Conservation (phyloP, 1,140 invertebrate species). For the Delia radicum region DNA sequence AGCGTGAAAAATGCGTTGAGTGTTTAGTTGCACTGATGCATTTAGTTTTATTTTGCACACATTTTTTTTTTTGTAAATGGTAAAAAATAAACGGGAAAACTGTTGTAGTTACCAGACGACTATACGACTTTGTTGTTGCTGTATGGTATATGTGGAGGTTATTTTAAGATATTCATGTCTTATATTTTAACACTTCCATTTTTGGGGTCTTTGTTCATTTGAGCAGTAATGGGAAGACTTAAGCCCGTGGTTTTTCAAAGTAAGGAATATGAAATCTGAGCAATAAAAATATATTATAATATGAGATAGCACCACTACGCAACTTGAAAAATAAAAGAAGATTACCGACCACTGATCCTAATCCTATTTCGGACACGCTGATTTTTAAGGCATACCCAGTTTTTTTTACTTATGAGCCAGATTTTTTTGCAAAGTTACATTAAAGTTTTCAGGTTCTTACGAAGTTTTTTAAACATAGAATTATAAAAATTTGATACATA, state of each 20-base stretch:
- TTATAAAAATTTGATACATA: too few species aligned
- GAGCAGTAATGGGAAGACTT: not conserved
- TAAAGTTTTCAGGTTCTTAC: too few species aligned
- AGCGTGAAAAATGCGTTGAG: slow-evolving; percentile 20
- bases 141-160: not conserved
- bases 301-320: too few species aligned
- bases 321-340: too few species aligned
- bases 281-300: too few species aligned
- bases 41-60: slow-evolving; percentile 5
- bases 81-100: not conserved
- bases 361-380: too few species aligned
- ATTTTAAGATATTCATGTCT: not conserved
- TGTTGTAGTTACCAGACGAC: not conserved
- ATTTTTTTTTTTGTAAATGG: not conserved
- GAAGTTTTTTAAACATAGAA: too few species aligned
- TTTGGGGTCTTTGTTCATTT: not conserved
- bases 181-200: not conserved
- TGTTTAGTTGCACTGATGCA: slow-evolving; percentile 14
- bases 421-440: too few species aligned
- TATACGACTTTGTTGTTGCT: not conserved
- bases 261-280: too few species aligned
- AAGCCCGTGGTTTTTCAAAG: not conserved
- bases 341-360: too few species aligned
- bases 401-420: too few species aligned
- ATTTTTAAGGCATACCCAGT: too few species aligned